A percentile compares a stretch with the other conserved stretches of the same genome.
phyloP scores from a whole-genome alignment of 2,797 vertebrate species.

The Erethizon dorsatum region DNA sequence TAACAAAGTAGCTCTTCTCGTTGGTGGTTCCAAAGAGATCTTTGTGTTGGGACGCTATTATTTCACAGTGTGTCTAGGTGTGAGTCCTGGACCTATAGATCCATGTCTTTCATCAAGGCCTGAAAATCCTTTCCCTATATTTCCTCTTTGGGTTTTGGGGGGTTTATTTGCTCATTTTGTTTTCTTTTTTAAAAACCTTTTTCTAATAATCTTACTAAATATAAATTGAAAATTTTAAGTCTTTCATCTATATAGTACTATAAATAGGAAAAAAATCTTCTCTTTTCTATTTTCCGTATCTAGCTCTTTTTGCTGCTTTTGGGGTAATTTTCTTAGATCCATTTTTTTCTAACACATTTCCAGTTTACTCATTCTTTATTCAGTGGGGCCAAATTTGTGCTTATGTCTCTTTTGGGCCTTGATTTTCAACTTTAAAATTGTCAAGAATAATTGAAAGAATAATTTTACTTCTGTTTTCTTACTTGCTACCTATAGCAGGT shows the following conservation, averaged over 20 bases:
- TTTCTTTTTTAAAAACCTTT: background rate
- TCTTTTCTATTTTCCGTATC: background rate
- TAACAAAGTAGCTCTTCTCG: background rate
- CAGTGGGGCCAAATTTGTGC: background rate
- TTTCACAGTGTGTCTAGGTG: background rate
- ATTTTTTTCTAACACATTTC: constrained; percentile 1
- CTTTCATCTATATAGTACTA: background rate
- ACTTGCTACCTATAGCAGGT: background rate
- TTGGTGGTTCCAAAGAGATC: background rate
- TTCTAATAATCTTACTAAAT: background rate
- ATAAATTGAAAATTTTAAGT: background rate
- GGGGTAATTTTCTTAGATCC: constrained; percentile 6
- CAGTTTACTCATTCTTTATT: background rate
- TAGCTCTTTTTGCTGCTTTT: constrained; percentile 23
- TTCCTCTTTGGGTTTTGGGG: background rate
- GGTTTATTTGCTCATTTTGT: background rate
- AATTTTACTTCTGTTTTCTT: background rate
- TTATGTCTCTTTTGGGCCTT: background rate
- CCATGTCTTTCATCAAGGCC: background rate
- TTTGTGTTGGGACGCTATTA: background rate
- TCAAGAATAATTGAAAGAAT: background rate
- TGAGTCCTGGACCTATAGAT: background rate
- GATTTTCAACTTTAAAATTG: background rate
- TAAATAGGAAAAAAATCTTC: background rate
- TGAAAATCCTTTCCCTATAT: background rate